These are phyloP conservation scores for Xiphias gladius DNA, from an alignment of 2,113 vertebrate genomes.

Conservation along the genomic window DNA sequence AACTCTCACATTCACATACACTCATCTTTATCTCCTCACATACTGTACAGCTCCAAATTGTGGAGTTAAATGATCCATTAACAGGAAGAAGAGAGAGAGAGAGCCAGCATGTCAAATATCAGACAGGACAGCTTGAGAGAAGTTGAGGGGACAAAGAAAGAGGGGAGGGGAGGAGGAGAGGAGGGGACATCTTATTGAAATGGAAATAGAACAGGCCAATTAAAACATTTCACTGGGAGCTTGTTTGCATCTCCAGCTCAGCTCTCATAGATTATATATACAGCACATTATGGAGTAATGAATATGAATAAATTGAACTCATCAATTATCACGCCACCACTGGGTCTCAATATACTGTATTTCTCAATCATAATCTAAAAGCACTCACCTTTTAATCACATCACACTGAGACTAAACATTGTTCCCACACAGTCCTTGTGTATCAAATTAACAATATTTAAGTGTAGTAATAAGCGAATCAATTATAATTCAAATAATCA, in stretches of 20 bases:
- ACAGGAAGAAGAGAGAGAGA: constrained; percentile 66
- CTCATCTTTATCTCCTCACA: constrained; percentile 37
- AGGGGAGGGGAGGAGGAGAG: constrained; percentile 40
- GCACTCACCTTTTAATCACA: constrained; percentile 59
- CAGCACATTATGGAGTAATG: constrained; percentile 81
- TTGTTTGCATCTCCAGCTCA: constrained; percentile 79
- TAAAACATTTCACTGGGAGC: constrained; percentile 82
- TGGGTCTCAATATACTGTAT: constrained; percentile 63
- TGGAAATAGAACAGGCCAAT: constrained; percentile 84
- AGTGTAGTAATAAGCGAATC: not conserved
- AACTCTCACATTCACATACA: constrained; percentile 54
- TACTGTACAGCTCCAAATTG: constrained; percentile 57
- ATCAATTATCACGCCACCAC: constrained; percentile 71
- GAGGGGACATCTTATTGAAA: constrained; percentile 80
- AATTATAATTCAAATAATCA: not conserved
- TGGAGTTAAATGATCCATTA: constrained; percentile 67
- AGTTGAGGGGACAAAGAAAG: constrained; percentile 63
- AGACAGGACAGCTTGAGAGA: constrained; percentile 72
- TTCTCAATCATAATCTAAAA: constrained; percentile 47
- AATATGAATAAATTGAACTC: constrained; percentile 79
- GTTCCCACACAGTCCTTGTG: constrained; percentile 27
- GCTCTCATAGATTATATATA: constrained; percentile 80
- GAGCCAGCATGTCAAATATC: constrained; percentile 74
- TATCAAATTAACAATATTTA: constrained; percentile 33
- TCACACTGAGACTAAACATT: constrained; percentile 27